phyloP scores from a whole-genome alignment of 2,888 invertebrate species.

The Coremacera marginata region DNA sequence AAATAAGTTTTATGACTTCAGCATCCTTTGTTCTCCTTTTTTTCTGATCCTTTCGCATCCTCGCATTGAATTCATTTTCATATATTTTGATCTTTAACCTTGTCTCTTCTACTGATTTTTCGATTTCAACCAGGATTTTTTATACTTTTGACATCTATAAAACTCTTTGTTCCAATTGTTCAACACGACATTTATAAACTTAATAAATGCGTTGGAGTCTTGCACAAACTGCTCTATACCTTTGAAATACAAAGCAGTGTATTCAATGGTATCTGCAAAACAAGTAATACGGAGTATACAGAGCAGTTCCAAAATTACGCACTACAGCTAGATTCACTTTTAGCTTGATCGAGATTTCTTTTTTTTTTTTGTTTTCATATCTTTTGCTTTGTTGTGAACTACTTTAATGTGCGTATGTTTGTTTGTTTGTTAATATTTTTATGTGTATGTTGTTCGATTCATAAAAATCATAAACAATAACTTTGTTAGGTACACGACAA shows the following conservation, averaged over 20 bases:
- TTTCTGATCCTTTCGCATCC: conserved; percentile 7
- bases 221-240: neutral
- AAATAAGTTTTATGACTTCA: no score
- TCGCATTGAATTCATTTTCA: conserved; percentile 25
- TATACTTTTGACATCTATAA: conserved; percentile 22
- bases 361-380: neutral
- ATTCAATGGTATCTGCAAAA: neutral
- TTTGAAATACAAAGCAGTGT: neutral
- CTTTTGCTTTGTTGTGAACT: neutral
- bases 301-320: neutral
- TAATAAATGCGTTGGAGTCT: conserved; percentile 27
- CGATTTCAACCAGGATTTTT: conserved; percentile 30
- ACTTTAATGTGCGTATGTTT: neutral
- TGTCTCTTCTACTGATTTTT: conserved; percentile 14
- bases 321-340: neutral
- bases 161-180: conserved; percentile 25
- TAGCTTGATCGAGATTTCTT: neutral
- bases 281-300: neutral
- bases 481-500: conserved; percentile 3
- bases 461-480: conserved; percentile 1
- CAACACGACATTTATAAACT: conserved; percentile 30
- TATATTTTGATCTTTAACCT: conserved; percentile 31
- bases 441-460: neutral
- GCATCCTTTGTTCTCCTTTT: neutral
- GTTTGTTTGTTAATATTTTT: no score